A percentile compares a stretch with the other conserved stretches of the same genome.
These are phyloP conservation scores for Channa maculata DNA, from an alignment of 2,113 vertebrate genomes.

Conservation along the genomic window DNA sequence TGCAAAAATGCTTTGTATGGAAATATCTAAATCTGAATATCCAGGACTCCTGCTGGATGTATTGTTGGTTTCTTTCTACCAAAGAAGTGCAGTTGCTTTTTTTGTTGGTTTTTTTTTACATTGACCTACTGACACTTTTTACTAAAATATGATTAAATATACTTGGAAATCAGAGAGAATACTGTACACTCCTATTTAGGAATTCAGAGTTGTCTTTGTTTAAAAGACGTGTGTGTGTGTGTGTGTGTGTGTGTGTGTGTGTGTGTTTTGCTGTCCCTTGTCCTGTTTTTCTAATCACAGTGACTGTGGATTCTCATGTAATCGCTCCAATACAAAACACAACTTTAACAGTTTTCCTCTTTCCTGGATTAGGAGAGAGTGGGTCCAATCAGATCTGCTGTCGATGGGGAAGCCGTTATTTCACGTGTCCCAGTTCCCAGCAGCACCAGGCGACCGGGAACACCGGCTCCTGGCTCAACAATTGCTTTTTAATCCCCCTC, in stretches of 20 bases:
- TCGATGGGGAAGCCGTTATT: slow-evolving; percentile 24
- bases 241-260: not conserved
- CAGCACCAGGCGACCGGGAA: slow-evolving; percentile 43
- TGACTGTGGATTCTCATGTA: slow-evolving; percentile 20
- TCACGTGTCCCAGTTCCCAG: slow-evolving; percentile 63
- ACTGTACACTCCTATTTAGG: no score
- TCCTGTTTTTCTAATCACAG: slow-evolving; percentile 33
- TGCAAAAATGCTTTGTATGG: no score
- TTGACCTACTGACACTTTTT: no score
- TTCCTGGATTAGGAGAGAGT: slow-evolving; percentile 26
- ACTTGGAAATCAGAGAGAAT: no score
- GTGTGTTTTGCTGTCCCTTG: slow-evolving; percentile 10
- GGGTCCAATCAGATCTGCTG: slow-evolving; percentile 9
- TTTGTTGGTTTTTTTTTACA: no score
- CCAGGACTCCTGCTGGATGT: no score
- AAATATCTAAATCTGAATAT: no score
- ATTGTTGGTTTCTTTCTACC: no score
- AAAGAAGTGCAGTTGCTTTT: no score
- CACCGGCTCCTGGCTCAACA: slow-evolving; percentile 43
- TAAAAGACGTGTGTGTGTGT: not conserved
- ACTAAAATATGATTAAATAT: no score
- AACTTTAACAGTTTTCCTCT: slow-evolving; percentile 37
- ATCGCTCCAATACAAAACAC: slow-evolving; percentile 34
- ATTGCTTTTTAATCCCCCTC: slow-evolving; percentile 55
- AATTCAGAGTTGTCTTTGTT: not conserved